phyloP scores from a whole-genome alignment of 2,888 invertebrate genomes.

The Pantelozetes paolii region DNA sequence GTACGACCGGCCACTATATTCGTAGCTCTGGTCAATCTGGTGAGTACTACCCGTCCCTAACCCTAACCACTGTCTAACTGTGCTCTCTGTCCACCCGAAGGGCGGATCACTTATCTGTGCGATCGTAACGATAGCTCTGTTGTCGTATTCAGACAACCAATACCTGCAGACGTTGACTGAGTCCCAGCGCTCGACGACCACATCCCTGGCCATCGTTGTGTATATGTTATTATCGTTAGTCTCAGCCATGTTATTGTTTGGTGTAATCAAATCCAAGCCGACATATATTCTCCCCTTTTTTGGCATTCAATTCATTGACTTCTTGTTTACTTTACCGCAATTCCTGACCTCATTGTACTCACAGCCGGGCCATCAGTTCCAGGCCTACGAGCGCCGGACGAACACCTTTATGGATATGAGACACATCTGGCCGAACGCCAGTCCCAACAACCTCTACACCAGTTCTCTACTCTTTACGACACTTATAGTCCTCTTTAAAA shows the following conservation, averaged over 20 bases:
- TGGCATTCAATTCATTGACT: conserved; percentile 44
- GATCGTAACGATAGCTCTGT: conserved; percentile 7
- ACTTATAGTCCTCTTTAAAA: conserved; percentile 40
- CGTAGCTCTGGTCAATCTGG: conserved; percentile 42
- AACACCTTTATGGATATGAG: conserved; percentile 29
- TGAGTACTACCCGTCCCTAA: not conserved
- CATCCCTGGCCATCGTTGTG: conserved; percentile 30
- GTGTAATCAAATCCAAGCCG: conserved; percentile 42
- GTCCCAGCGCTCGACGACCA: conserved; percentile 27
- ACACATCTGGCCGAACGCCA: conserved; percentile 35
- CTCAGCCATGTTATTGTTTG: conserved; percentile 43
- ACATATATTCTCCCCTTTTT: conserved; percentile 43
- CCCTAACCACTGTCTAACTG: not conserved
- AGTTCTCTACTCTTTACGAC: conserved; percentile 38
- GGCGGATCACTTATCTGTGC: conserved; percentile 41
- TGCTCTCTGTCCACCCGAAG: conserved; percentile 1
- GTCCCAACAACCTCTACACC: conserved; percentile 37
- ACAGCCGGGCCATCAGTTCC: conserved; percentile 31
- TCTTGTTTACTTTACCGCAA: conserved; percentile 44
- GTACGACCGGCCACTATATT: conserved; percentile 43
- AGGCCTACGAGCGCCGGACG: conserved; percentile 3
- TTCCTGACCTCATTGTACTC: conserved; percentile 41
- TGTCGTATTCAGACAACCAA: conserved; percentile 25
- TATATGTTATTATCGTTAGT: conserved; percentile 40
- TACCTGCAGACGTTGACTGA: not conserved